Evolutionary conservation across 2,113 vertebrate species (phyloP).

Genomic region (Butorides virescens): DNA sequence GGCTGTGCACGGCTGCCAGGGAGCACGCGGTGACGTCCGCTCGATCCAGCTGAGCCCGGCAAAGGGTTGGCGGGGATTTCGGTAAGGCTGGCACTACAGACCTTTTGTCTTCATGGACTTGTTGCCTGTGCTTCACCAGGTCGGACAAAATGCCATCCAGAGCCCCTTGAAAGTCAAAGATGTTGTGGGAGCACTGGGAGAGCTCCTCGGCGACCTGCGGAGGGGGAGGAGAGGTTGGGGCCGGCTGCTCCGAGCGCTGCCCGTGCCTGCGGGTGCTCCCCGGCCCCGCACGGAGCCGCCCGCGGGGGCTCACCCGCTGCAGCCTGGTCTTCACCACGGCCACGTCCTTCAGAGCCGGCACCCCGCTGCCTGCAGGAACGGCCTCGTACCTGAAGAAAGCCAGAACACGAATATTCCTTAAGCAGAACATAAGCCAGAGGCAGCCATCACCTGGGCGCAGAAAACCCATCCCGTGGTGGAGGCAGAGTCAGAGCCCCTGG

Average conservation of each 20-base stretch:
- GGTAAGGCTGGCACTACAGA: not conserved
- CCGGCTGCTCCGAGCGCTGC: accelerated
- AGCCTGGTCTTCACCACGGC: conserved; percentile 68
- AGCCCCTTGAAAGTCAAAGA: conserved; percentile 28
- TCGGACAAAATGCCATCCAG: conserved; percentile 41
- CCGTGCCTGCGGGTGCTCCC: not conserved
- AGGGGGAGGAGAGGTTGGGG: not conserved
- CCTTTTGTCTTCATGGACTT: conserved; percentile 70
- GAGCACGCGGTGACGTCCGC: accelerated
- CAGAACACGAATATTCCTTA: not conserved
- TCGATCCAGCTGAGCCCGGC: not conserved
- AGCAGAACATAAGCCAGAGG: not conserved
- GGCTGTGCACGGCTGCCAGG: not conserved
- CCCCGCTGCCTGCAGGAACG: not conserved
- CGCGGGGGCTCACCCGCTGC: conserved; percentile 73
- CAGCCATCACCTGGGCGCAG: not conserved
- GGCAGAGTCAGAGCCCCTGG: accelerated
- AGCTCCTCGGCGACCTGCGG: conserved; percentile 65
- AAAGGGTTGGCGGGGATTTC: accelerated
- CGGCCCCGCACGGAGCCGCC: not conserved
- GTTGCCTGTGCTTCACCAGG: conserved; percentile 56
- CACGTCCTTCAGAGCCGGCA: conserved; percentile 45
- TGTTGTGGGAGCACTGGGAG: conserved; percentile 64
- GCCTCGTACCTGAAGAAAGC: conserved; percentile 24
- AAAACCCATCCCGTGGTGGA: accelerated